A percentile compares a stretch with the other conserved stretches of the same genome.
These are phyloP conservation scores for Rhodeus uyekii DNA, from an alignment of 2,797 vertebrate genomes.

Conservation along the genomic window DNA sequence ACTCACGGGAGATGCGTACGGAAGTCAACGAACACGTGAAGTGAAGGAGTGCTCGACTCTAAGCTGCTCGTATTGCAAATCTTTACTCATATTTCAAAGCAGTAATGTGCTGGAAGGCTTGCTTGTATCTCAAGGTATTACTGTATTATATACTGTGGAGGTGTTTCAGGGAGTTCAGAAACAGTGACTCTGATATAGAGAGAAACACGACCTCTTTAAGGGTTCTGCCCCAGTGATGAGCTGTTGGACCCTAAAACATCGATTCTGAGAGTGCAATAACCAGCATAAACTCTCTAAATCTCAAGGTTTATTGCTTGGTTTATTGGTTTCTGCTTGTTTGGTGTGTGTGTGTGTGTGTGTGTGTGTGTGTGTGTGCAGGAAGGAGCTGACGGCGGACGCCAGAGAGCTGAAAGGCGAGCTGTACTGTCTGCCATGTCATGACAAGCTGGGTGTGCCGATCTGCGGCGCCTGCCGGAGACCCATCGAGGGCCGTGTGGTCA, in stretches of 20 bases:
- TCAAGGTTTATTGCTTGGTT: background rate
- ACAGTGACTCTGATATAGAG: too few relatives aligned
- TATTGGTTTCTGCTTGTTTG: too few relatives aligned
- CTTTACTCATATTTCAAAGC: too few relatives aligned
- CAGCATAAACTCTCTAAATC: background rate
- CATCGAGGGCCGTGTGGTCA: slow-evolving; percentile 95
- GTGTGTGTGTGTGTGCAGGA: slow-evolving; percentile 70
- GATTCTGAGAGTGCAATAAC: background rate
- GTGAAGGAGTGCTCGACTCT: too few relatives aligned
- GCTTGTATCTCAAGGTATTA: too few relatives aligned
- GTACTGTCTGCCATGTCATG: slow-evolving; percentile 96
- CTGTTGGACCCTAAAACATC: background rate
- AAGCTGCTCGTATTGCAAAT: too few relatives aligned
- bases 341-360: background rate
- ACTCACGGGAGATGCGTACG: too few relatives aligned
- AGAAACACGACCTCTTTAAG: background rate
- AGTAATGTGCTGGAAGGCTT: too few relatives aligned
- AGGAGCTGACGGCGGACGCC: slow-evolving; percentile 94
- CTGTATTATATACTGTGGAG: too few relatives aligned
- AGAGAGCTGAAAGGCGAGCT: slow-evolving; percentile 94
- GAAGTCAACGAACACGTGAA: too few relatives aligned
- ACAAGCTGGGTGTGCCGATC: slow-evolving; percentile 98
- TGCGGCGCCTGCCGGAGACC: slow-evolving; percentile 96
- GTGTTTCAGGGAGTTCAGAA: too few relatives aligned
- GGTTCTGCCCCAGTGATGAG: background rate